These are phyloP conservation scores for Drosophila triauraria DNA, from an alignment of 1,140 invertebrate genomes.

Conservation along the genomic window DNA sequence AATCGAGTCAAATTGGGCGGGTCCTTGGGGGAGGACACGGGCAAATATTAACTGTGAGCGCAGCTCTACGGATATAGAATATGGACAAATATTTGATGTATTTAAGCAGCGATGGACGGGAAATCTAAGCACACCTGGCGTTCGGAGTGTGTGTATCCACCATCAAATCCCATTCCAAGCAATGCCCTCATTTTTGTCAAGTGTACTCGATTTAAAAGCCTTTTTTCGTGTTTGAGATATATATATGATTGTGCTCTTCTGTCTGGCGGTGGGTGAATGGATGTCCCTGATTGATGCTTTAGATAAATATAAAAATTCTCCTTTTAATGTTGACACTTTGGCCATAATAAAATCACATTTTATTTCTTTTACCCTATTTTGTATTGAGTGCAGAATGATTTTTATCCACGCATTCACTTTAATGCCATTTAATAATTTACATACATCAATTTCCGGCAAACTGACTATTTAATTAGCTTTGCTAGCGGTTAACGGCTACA, in stretches of 20 bases:
- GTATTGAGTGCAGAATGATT: neutral
- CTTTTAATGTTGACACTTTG: neutral
- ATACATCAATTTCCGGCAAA: slow-evolving; percentile 11
- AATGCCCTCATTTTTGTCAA: neutral
- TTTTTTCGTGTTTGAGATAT: neutral
- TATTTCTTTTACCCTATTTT: neutral
- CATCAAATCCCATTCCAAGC: neutral
- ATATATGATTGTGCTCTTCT: neutral
- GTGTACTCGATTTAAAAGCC: neutral
- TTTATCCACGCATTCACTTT: neutral
- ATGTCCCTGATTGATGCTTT: neutral
- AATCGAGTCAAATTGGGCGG: slow-evolving; percentile 3
- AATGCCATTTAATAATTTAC: slow-evolving; percentile 22
- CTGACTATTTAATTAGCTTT: slow-evolving; percentile 30
- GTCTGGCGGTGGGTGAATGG: neutral
- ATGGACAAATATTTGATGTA: slow-evolving; percentile 43
- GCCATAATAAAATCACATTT: neutral
- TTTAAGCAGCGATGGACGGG: slow-evolving; percentile 3
- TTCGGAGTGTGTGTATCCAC: neutral
- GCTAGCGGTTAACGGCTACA: neutral
- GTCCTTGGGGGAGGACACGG: slow-evolving; percentile 6
- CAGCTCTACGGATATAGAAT: slow-evolving; percentile 23
- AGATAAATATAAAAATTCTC: neutral
- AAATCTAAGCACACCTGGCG: slow-evolving; percentile 14
- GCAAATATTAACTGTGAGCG: slow-evolving; percentile 24